Percentiles rank a stretch among this genome's conserved stretches.
Conservation (phyloP, 2,113 vertebrate species). For the Macrotis lagotis region DNA sequence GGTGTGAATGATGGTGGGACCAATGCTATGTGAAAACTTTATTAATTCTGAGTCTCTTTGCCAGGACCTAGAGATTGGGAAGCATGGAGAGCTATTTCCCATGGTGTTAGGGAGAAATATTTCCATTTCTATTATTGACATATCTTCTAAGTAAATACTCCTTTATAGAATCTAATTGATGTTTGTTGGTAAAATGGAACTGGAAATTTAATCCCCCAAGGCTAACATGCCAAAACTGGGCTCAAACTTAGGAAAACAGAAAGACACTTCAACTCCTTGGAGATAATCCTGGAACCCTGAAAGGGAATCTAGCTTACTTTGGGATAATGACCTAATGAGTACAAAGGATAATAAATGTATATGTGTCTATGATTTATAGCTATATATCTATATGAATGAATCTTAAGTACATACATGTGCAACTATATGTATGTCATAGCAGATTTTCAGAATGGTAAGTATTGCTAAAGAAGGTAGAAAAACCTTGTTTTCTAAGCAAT, state of each 20-base stretch:
- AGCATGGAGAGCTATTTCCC: neutral
- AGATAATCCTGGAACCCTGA: neutral
- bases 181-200: neutral
- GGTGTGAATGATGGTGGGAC: neutral
- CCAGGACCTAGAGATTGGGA: neutral
- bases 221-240: neutral
- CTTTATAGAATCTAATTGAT: neutral
- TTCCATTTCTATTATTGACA: neutral
- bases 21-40: neutral
- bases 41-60: neutral
- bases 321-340: neutral
- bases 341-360: neutral
- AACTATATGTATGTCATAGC: too few relatives aligned
- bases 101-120: neutral
- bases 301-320: neutral
- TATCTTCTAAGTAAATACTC: neutral
- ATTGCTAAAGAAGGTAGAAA: slow-evolving; percentile 38
- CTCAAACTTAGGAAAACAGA: neutral
- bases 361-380: neutral
- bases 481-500: slow-evolving; percentile 28
- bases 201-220: neutral
- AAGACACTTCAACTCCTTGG: neutral
- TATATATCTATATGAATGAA: too few relatives aligned
- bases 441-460: slow-evolving; percentile 23
- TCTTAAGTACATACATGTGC: too few relatives aligned